phyloP scores from a whole-genome alignment of 2,113 vertebrate genomes.

The Nycticebus coucang region DNA sequence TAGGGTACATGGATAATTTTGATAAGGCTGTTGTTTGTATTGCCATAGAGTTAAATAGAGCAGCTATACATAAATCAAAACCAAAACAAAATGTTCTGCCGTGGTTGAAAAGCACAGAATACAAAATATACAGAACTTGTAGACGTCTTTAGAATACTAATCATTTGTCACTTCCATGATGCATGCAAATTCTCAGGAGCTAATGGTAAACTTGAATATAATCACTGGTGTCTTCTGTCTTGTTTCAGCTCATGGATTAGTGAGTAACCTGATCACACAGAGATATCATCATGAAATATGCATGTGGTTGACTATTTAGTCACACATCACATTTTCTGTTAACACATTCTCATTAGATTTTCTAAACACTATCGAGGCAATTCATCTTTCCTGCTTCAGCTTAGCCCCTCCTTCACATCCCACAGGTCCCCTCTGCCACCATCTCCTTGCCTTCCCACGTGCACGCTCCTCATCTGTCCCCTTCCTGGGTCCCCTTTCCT shows the following conservation, averaged over 20 bases:
- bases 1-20: background rate
- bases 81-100: background rate
- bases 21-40: background rate
- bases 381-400: background rate
- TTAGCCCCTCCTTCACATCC: background rate
- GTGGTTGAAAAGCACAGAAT: background rate
- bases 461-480: background rate
- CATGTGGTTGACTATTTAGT: slow-evolving; percentile 37
- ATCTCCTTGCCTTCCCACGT: accelerated
- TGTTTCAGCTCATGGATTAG: background rate
- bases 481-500: background rate
- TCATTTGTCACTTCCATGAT: background rate
- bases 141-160: background rate
- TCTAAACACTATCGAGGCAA: background rate
- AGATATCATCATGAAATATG: slow-evolving; percentile 49
- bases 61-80: background rate
- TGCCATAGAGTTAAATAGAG: slow-evolving; percentile 13
- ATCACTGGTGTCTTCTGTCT: slow-evolving; percentile 27
- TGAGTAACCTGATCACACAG: slow-evolving; percentile 35
- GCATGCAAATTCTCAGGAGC: background rate
- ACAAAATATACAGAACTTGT: background rate
- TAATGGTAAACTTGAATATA: background rate
- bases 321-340: slow-evolving; percentile 32
- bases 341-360: slow-evolving; percentile 43
- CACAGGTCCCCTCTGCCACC: background rate